These are phyloP conservation scores for Epistrophella euchroma DNA, from an alignment of 2,888 invertebrate genomes.

Conservation along the genomic window DNA sequence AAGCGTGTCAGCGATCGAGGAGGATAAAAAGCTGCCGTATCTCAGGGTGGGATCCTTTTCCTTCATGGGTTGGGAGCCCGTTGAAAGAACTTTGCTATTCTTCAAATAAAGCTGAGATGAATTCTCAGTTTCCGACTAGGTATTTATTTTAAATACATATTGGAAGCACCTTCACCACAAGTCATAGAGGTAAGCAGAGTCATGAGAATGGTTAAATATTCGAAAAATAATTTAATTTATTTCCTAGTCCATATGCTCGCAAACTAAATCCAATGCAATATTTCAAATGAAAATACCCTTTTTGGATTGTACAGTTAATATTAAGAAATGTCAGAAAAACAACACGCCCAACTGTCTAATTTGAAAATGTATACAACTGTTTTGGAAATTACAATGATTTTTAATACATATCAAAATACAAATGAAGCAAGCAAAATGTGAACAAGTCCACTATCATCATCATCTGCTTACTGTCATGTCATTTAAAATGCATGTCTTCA, in stretches of 20 bases:
- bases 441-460: slow-evolving; percentile 24
- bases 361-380: slow-evolving; percentile 1
- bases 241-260: background rate
- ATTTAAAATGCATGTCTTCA: slow-evolving; percentile 61
- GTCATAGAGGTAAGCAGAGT: too few relatives aligned
- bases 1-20: too few relatives aligned
- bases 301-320: background rate
- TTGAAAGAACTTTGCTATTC: too few relatives aligned
- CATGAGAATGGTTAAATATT: too few relatives aligned
- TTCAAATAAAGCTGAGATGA: too few relatives aligned
- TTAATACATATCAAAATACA: background rate
- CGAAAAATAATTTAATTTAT: too few relatives aligned
- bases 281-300: background rate
- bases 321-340: background rate
- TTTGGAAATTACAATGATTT: background rate
- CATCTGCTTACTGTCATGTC: slow-evolving; percentile 54
- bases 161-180: too few relatives aligned
- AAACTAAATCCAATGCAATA: background rate
- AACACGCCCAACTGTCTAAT: slow-evolving; percentile 28
- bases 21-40: too few relatives aligned
- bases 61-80: too few relatives aligned
- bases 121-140: too few relatives aligned
- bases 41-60: too few relatives aligned
- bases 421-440: slow-evolving; percentile 8
- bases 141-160: too few relatives aligned